Conservation (phyloP, 2,797 vertebrate genomes). For the Rhinella marina region DNA sequence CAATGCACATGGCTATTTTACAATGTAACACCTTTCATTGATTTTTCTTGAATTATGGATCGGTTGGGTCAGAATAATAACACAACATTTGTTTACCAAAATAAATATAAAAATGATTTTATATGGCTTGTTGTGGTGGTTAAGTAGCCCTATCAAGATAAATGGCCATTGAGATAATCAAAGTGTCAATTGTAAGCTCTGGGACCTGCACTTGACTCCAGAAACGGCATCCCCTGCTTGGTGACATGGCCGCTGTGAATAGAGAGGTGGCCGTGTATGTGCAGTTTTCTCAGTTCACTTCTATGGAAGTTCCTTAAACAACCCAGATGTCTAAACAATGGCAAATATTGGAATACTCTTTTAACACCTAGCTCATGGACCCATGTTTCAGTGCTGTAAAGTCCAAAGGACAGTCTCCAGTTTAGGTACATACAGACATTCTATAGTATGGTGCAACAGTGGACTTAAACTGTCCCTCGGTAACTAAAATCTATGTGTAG, state of each 20-base stretch:
- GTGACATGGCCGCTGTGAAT: too few species aligned
- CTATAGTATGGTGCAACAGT: not conserved
- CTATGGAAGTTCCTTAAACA: too few species aligned
- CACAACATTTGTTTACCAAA: not conserved
- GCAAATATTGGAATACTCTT: not conserved
- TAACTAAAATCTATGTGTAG: too few species aligned
- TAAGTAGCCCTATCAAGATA: not conserved
- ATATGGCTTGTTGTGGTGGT: not conserved
- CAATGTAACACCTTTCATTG: not conserved
- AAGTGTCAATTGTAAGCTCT: too few species aligned
- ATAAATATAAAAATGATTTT: not conserved
- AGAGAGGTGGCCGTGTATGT: too few species aligned
- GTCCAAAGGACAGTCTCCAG: not conserved
- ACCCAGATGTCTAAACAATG: too few species aligned
- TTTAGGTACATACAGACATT: not conserved
- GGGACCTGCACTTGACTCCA: too few species aligned
- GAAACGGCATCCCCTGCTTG: too few species aligned
- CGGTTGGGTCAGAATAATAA: not conserved
- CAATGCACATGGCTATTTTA: not conserved
- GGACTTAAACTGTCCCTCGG: too few species aligned
- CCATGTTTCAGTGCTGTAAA: not conserved
- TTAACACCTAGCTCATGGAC: not conserved
- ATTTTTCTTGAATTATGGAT: slow-evolving; percentile 24
- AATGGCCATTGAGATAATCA: too few species aligned
- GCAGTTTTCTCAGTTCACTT: too few species aligned